Evolutionary conservation across 2,797 vertebrate genomes (phyloP).

Genomic region (Phoebastria nigripes): DNA sequence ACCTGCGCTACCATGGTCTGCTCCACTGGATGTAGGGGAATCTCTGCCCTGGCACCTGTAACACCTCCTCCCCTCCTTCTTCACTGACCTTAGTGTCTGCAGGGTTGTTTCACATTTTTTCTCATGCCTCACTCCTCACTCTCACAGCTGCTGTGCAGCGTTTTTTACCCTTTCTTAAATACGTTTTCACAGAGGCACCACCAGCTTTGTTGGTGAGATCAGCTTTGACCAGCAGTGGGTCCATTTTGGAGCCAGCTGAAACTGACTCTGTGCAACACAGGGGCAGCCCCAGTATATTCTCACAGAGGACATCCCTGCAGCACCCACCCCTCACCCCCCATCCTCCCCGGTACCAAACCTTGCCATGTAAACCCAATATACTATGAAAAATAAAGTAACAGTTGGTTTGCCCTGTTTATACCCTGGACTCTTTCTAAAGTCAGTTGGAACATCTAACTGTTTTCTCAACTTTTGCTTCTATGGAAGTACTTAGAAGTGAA

Average conservation of each 20-base stretch:
- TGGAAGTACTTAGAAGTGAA: neutral
- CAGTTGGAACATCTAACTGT: neutral
- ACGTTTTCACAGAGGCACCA: neutral
- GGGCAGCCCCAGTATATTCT: neutral
- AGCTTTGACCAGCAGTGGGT: neutral
- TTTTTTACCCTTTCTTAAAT: neutral
- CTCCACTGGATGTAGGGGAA: neutral
- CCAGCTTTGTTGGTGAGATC: neutral
- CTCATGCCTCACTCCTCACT: neutral
- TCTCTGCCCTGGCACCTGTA: neutral
- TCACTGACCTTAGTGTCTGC: neutral
- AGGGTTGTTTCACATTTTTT: neutral
- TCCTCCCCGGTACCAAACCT: rapidly evolving
- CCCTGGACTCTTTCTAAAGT: neutral
- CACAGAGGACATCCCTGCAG: neutral
- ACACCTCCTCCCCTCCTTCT: neutral
- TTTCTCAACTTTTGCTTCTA: neutral
- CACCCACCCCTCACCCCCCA: neutral
- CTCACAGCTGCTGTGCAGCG: neutral
- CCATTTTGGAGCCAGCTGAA: neutral
- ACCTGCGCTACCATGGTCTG: neutral
- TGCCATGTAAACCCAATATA: neutral
- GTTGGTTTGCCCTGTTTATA: neutral
- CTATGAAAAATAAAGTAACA: neutral
- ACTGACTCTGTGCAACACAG: neutral